Evolutionary conservation across 2,888 invertebrate species (phyloP), one percentile per base, ranked within the genome.

Genomic region (Andrena camellia): DNA sequence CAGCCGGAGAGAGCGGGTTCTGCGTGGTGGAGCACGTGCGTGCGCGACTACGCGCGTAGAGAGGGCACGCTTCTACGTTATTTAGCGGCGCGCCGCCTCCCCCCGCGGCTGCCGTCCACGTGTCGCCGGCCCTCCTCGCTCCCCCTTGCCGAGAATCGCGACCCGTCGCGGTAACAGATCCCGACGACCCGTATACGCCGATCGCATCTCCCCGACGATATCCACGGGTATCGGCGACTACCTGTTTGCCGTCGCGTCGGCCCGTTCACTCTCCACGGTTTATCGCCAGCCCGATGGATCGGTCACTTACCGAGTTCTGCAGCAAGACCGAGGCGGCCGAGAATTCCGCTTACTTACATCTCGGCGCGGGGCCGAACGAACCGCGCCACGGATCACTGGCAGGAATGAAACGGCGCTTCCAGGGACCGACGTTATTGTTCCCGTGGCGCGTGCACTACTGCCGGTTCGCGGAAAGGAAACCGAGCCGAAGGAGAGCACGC

Each of bases 391-490:
- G 20, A 33, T 20, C 31, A 23, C 10, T 8, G 13, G 4, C 17
- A 8, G 33, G n/a, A 33, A 20, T 35, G 7, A 69, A 66, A 64
- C 62, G 60, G 7, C 76, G 77, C 73, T 81, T 69, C 48, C 42
- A 63, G 59, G 31, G 72, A 68, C 52, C 57, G 62, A 33, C 42
- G 57, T 54, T 63, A 48, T 42, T 26, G 62, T 76, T 42, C 42
- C 76, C 76, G 68, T 48, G 17, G 10, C 79, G 71, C 72, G 68
- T 68, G 79, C 54, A 81, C 67, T 26, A 63, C 29, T 54, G 63
- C 69, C 84, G 42, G 54, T 67, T 50, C 63, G 29, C 74, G 69
- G 75, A 77, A 78, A 79, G 64, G 80, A 66, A 87, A 77, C 60
- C 64, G 68, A 64, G 50, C 35, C 42, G 70, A 76, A 70, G 77